Evolutionary conservation across 2,888 invertebrate species (phyloP).

Genomic region (Meta bourneti): DNA sequence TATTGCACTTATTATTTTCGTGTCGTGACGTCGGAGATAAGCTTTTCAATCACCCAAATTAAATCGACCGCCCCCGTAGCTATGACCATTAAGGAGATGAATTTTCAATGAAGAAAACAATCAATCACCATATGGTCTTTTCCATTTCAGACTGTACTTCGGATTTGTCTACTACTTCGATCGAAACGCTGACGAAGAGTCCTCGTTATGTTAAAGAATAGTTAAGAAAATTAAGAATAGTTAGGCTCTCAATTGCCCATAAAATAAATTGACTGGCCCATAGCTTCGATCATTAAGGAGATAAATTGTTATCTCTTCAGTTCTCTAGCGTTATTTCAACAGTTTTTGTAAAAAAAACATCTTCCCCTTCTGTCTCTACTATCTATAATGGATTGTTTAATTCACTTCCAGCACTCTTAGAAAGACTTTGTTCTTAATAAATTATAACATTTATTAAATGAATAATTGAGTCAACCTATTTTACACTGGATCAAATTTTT

Average conservation of each 20-base stretch:
- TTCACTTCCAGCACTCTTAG: too few species aligned
- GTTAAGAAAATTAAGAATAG: background rate
- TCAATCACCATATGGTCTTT: background rate
- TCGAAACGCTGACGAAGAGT: background rate
- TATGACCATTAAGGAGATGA: slow-evolving; percentile 16
- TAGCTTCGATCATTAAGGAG: background rate
- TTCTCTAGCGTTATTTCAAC: too few species aligned
- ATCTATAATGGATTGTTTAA: too few species aligned
- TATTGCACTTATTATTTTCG: too few species aligned
- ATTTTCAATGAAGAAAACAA: slow-evolving; percentile 31
- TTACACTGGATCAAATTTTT: too few species aligned
- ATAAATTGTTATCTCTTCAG: background rate
- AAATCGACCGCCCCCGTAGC: slow-evolving; percentile 9
- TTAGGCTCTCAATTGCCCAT: background rate
- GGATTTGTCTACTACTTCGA: background rate
- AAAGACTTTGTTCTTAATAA: too few species aligned
- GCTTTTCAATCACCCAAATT: slow-evolving; percentile 45
- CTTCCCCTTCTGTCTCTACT: too few species aligned
- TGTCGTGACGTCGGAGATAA: background rate
- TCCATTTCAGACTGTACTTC: background rate
- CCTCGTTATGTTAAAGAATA: background rate
- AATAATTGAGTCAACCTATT: too few species aligned
- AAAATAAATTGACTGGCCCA: background rate
- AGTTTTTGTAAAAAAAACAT: too few species aligned
- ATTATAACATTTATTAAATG: too few species aligned